phyloP scores from a whole-genome alignment of 2,797 vertebrate species.

The Pseudocheirus occidentalis region DNA sequence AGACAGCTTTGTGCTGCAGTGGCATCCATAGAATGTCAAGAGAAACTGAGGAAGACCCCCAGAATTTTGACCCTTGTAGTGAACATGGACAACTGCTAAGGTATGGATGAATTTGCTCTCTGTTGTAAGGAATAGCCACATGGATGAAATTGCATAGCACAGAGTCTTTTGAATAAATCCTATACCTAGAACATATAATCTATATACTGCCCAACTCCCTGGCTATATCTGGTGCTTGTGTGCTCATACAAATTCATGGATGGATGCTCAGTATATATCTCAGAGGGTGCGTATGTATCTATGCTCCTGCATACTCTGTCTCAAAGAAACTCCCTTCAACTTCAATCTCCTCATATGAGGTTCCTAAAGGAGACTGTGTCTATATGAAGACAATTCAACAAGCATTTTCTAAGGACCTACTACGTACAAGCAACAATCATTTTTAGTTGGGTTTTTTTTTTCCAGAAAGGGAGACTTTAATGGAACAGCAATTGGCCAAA shows the following conservation, averaged over 20 bases:
- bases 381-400: background rate
- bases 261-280: background rate
- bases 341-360: background rate
- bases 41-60: background rate
- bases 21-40: background rate
- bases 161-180: accelerated
- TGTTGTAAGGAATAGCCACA: background rate
- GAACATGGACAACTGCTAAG: background rate
- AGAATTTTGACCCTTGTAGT: background rate
- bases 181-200: background rate
- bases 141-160: accelerated
- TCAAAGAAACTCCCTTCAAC: background rate
- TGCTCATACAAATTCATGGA: background rate
- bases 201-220: background rate
- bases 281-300: background rate
- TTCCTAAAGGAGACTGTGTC: background rate
- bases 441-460: background rate
- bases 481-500: background rate
- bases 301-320: accelerated
- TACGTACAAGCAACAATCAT: background rate
- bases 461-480: background rate
- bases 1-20: background rate
- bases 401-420: background rate
- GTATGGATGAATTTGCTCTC: background rate
- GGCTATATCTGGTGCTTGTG: accelerated